Evolutionary conservation across 2,113 vertebrate genomes (phyloP).

Genomic region (Oreochromis aureus): DNA sequence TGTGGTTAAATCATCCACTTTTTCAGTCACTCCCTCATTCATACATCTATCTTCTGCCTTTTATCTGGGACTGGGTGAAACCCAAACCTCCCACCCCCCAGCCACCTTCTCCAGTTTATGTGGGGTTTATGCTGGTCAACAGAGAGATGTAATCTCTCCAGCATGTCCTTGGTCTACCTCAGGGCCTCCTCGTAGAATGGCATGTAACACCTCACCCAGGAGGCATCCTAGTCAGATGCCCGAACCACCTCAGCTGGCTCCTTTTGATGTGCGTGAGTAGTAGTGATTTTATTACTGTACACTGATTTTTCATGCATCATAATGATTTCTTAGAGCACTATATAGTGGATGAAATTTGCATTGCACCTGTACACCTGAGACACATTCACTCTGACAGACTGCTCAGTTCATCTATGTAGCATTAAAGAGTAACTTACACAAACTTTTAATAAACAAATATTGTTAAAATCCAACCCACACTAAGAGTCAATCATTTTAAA

Average conservation of each 20-base stretch:
- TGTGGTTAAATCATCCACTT: background rate
- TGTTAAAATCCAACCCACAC: background rate
- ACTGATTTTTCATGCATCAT: background rate
- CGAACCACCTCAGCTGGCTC: background rate
- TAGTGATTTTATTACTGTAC: background rate
- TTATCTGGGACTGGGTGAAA: background rate
- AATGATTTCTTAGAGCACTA: background rate
- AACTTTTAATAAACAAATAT: background rate
- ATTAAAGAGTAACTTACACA: background rate
- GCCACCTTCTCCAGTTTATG: background rate
- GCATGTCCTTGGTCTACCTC: background rate
- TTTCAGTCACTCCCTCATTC: background rate
- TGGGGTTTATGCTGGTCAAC: background rate
- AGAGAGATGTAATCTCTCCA: background rate
- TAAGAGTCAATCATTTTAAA: background rate
- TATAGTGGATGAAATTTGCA: background rate
- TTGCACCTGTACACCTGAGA: background rate
- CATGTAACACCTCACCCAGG: background rate
- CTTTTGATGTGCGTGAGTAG: background rate
- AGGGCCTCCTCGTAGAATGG: background rate
- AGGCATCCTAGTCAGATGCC: background rate
- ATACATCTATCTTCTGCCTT: background rate
- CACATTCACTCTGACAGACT: background rate
- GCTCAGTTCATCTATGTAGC: background rate
- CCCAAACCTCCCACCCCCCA: background rate